These are phyloP conservation scores for Acleris laterana DNA, from an alignment of 2,888 invertebrate species.

Conservation along the genomic window DNA sequence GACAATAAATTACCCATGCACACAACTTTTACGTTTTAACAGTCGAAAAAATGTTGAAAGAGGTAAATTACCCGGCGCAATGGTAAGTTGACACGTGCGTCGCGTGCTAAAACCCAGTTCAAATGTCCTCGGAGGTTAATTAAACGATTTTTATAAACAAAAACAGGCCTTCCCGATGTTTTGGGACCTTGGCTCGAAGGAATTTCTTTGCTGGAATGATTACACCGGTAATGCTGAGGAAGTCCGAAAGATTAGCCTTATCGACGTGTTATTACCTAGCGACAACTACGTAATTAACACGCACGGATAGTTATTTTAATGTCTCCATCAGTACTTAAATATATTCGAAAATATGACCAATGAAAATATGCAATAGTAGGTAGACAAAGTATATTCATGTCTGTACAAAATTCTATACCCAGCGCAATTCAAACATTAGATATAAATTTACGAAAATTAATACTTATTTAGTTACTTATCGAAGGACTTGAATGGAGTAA, in stretches of 20 bases:
- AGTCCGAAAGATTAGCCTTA: conserved; percentile 17
- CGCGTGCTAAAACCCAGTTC: conserved; percentile 50
- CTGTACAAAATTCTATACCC: too few species aligned
- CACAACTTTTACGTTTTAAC: conserved; percentile 29
- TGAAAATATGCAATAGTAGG: too few species aligned
- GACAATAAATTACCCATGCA: conserved; percentile 31
- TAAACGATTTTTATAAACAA: conserved; percentile 58
- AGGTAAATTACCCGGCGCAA: conserved; percentile 32
- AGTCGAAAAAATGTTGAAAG: conserved; percentile 31
- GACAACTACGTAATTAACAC: conserved; percentile 18
- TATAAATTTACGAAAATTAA: too few species aligned
- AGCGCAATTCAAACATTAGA: too few species aligned
- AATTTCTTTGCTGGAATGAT: conserved; percentile 31
- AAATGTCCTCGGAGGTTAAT: conserved; percentile 49
- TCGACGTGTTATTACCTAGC: conserved; percentile 9
- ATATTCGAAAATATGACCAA: not conserved
- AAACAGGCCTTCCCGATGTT: conserved; percentile 46
- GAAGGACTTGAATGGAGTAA: not conserved
- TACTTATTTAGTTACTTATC: too few species aligned
- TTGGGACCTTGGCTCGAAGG: conserved; percentile 43
- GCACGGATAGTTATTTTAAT: conserved; percentile 11
- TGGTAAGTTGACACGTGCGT: conserved; percentile 42
- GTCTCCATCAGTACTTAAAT: conserved; percentile 12
- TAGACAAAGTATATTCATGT: too few species aligned
- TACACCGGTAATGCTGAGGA: conserved; percentile 18